Base-by-base conservation (phyloP, 2,113 vertebrate genomes). In the Empidonax traillii region DNA sequence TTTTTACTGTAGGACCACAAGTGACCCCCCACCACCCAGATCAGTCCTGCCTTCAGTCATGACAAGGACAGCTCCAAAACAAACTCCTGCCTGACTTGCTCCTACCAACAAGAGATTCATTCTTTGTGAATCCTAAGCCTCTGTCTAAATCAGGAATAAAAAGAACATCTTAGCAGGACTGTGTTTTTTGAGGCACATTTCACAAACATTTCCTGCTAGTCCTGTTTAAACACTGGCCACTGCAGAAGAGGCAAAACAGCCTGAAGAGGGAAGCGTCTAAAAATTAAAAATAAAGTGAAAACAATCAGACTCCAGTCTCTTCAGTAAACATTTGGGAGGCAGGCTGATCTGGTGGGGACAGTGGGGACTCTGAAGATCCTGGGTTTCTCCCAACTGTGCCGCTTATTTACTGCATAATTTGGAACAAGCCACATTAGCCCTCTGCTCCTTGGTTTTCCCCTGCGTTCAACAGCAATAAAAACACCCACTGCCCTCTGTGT, bases 181-280 rank as follows among this genome's bases (percentile, higher is more conserved):
- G 59, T 95, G 91, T 89, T 87, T 96, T 93, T 89, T 80, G 83
- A 88, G 92, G 87, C 77, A 69, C 52, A 72, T 85, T 93, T 94
- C 82, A 49, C 73, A 97, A 89, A 85, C 85, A 94, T 97, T 95
- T 94, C 89, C 94, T 95, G 90, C 95, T 79, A 85, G 73, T 3
- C 1, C 93, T 96, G 85, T 96, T 96, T 85, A 95, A 97, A 97
- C 84, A 96, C 47, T 12, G 59, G 92, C 95, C 85, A 30, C 87
- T 80, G 74, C 2, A n/a, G 85, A 80, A 78, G 35, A 75, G 92
- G 95, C 75, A 89, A 85, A 95, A 93, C 92, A 93, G 68, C 81
- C 75, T 17, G n/a, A 61, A 75, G 88, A 93, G 87, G 73, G 80
- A 88, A 94, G 66, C 1, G 0, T 79, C 93, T 94, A 55, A 90